Conservation (phyloP, 2,797 vertebrate species). For the Megaceryle alcyon region DNA sequence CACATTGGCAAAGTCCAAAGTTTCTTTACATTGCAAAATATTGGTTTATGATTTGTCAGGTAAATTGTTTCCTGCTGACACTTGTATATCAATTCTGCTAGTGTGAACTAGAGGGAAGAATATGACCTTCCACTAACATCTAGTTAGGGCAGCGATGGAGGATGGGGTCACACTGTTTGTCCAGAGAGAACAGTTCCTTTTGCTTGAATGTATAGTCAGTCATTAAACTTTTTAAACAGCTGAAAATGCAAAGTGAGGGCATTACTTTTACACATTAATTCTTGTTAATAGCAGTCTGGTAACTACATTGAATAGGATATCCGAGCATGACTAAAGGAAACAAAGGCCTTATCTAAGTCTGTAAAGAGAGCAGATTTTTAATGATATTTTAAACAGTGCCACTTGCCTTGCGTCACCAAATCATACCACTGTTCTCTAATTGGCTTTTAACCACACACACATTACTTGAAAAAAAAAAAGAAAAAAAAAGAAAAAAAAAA, state of each 20-base stretch:
- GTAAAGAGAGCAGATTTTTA: not conserved
- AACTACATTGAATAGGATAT: not conserved
- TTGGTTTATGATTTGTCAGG: slow-evolving; percentile 44
- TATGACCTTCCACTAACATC: not conserved
- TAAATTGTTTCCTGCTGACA: slow-evolving; percentile 44
- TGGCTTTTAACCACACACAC: not conserved
- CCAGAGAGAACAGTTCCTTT: not conserved
- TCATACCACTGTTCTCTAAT: not conserved
- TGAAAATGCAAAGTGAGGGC: slow-evolving; percentile 7
- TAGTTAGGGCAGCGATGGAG: not conserved
- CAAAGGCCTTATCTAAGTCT: not conserved
- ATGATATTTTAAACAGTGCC: not conserved
- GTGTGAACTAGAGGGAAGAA: not conserved
- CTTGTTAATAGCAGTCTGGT: not conserved
- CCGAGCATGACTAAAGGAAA: slow-evolving; percentile 9
- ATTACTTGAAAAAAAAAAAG: not conserved
- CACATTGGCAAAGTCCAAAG: slow-evolving; percentile 24
- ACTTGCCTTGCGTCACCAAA: not conserved
- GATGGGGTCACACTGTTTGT: not conserved
- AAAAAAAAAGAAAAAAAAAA: not conserved
- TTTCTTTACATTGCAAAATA: slow-evolving; percentile 51
- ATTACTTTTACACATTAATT: not conserved
- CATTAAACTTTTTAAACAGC: not conserved
- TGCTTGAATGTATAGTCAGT: not conserved
- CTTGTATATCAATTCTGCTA: not conserved